Evolutionary conservation across 2,888 invertebrate species (phyloP).

Genomic region (Drosophila mayaguana): DNA sequence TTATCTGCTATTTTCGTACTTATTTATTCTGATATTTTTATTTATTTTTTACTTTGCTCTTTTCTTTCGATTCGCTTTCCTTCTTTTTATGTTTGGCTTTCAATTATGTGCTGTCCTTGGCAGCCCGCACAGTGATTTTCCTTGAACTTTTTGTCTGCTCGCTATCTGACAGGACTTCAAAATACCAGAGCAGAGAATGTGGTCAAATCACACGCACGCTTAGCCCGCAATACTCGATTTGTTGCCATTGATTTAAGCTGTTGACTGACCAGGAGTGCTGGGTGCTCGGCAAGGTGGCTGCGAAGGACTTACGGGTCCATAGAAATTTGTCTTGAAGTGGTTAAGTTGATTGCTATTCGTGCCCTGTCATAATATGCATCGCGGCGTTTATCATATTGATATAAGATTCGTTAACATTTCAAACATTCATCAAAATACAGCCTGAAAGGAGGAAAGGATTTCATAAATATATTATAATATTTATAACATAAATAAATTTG

Average conservation of each 20-base stretch:
- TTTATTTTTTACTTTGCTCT: not conserved
- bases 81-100: constrained; percentile 26
- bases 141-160: not conserved
- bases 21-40: not conserved
- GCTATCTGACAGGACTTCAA: constrained; percentile 39
- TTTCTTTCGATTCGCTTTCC: not conserved
- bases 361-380: not conserved
- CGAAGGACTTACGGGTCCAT: not conserved
- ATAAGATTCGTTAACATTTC: not conserved
- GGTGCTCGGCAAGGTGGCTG: not conserved
- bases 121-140: constrained; percentile 1
- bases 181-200: constrained; percentile 35
- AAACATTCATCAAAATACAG: too few relatives aligned
- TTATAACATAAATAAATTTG: too few relatives aligned
- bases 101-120: constrained; percentile 41
- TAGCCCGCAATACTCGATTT: constrained; percentile 43
- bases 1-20: not conserved
- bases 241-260: constrained; percentile 34
- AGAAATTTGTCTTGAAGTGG: not conserved
- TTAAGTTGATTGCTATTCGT: not conserved
- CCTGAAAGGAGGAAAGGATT: too few relatives aligned
- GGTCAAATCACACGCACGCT: constrained; percentile 60
- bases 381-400: too few relatives aligned
- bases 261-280: not conserved
- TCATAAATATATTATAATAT: too few relatives aligned